phyloP scores from a whole-genome alignment of 2,797 vertebrate species.

The Neoniphon sammara region DNA sequence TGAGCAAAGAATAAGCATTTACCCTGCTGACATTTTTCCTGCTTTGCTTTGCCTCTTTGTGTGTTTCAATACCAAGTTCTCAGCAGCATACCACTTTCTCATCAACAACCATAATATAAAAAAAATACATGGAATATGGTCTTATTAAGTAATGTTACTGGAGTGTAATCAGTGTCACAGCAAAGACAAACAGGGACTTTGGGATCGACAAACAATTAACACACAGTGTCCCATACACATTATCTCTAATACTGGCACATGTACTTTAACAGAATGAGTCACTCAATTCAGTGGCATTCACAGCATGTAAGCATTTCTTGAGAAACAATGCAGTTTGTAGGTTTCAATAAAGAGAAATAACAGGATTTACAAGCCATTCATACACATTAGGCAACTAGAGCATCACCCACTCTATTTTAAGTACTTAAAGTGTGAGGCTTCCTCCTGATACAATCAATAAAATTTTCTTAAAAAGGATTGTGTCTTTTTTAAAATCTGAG shows the following conservation, averaged over 20 bases:
- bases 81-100: not conserved
- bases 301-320: not conserved
- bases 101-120: not conserved
- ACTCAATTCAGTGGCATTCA: slow-evolving; percentile 8
- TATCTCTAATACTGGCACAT: slow-evolving; percentile 20
- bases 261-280: slow-evolving; percentile 42
- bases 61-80: not conserved
- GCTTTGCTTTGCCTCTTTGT: not conserved
- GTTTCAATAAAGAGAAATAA: not conserved
- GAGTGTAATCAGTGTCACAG: slow-evolving; percentile 57
- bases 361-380: not conserved
- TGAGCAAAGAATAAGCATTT: too few relatives aligned
- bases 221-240: slow-evolving; percentile 35
- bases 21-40: not conserved
- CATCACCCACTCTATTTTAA: not conserved
- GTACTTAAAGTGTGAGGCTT: not conserved
- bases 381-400: not conserved
- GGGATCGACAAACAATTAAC: slow-evolving; percentile 60
- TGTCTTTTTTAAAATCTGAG: too few relatives aligned
- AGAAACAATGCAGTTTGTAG: slow-evolving; percentile 8
- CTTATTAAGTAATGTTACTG: slow-evolving; percentile 13
- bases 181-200: slow-evolving; percentile 74
- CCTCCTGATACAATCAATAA: too few relatives aligned
- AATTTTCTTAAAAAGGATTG: too few relatives aligned
- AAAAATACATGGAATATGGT: not conserved